Conservation (phyloP, 2,888 invertebrate species). For the Sinelater perroti region DNA sequence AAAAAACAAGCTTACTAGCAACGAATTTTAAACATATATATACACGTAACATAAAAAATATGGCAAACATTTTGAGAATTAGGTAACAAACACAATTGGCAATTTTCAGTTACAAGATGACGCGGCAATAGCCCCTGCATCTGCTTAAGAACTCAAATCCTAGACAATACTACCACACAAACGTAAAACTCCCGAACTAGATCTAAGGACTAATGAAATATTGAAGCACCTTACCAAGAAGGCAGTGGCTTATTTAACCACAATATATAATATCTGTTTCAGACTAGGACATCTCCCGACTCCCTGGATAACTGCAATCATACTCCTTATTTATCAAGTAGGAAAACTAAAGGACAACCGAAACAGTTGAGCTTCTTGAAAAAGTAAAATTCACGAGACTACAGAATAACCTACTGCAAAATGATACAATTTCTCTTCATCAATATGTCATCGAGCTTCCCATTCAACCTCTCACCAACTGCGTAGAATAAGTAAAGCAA, state of each 20-base stretch:
- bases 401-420: neutral
- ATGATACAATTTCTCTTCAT: conserved; percentile 5
- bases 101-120: conserved; percentile 1
- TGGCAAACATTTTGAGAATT: too few relatives aligned
- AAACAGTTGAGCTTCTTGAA: conserved; percentile 4
- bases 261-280: conserved; percentile 2
- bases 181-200: conserved; percentile 8
- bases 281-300: conserved; percentile 12
- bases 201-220: conserved; percentile 18
- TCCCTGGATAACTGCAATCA: conserved; percentile 15
- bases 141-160: conserved; percentile 11
- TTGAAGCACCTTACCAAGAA: conserved; percentile 8
- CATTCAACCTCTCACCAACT: conserved; percentile 9
- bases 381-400: neutral
- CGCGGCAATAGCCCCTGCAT: conserved; percentile 12
- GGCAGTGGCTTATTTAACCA: conserved; percentile 6
- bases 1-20: too few relatives aligned
- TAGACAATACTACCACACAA: neutral
- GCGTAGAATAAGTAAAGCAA: conserved; percentile 2
- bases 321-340: conserved; percentile 15
- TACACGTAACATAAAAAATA: too few relatives aligned
- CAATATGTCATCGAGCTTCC: conserved; percentile 9
- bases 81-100: conserved; percentile 2
- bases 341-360: conserved; percentile 2
- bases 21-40: too few relatives aligned